Percentiles rank a stretch among this genome's conserved stretches.
Evolutionary conservation across 2,113 vertebrate genomes (phyloP).

Genomic region (Sebastes schlegelii): DNA sequence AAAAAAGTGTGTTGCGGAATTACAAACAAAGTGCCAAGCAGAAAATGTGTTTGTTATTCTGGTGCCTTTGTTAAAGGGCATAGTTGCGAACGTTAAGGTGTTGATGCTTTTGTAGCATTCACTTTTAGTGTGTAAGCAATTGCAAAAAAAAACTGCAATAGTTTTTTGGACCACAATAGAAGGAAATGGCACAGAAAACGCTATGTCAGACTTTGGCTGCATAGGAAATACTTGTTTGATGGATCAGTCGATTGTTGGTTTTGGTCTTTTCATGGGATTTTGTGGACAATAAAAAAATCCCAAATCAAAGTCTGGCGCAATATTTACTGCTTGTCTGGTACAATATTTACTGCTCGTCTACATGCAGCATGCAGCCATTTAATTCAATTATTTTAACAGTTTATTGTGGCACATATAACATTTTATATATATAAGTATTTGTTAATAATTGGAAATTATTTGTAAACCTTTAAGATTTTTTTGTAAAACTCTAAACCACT

Average conservation of each 20-base stretch:
- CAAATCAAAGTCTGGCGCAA: not conserved
- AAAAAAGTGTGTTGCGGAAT: not conserved
- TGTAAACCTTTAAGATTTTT: too few relatives aligned
- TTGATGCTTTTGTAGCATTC: not conserved
- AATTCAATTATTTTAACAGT: too few relatives aligned
- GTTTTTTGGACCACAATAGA: not conserved
- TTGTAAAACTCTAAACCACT: too few relatives aligned
- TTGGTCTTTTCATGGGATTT: not conserved
- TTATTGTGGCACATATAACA: too few relatives aligned
- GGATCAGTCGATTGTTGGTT: too few relatives aligned
- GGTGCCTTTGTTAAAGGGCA: not conserved
- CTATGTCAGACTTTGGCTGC: not conserved
- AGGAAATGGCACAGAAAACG: not conserved
- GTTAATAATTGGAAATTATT: too few relatives aligned
- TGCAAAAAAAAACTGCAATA: not conserved
- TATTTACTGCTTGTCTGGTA: too few relatives aligned
- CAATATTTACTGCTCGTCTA: not conserved
- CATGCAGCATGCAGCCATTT: not conserved
- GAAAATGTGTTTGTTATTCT: not conserved
- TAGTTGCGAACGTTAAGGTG: not conserved
- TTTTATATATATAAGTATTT: too few relatives aligned
- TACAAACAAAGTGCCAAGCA: not conserved
- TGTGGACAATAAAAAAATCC: not conserved
- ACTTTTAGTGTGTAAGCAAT: not conserved
- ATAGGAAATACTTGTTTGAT: too few relatives aligned